These are phyloP conservation scores for Carpatolechia fugitivella DNA, from an alignment of 2,888 invertebrate species.

Conservation along the genomic window DNA sequence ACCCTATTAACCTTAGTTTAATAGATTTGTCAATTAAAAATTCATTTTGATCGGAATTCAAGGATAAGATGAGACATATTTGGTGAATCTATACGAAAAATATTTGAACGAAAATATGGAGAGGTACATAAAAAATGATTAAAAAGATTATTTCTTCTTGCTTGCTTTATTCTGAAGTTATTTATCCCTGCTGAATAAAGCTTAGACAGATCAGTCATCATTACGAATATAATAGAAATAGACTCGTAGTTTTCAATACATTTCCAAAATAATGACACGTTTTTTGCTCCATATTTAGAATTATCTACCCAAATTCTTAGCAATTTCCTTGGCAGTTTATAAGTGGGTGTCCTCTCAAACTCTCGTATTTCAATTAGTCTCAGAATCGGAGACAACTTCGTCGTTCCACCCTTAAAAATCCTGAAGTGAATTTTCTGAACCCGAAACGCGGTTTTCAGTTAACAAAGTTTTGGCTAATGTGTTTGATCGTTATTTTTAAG, in stretches of 20 bases:
- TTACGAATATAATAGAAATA: no score
- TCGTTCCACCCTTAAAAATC: background rate
- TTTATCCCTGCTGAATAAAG: no score
- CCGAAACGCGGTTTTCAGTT: no score
- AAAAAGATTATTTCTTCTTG: no score
- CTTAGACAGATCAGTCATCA: no score
- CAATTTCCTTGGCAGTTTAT: background rate
- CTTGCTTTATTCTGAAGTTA: no score
- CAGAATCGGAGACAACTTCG: constrained; percentile 18
- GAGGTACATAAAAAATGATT: no score
- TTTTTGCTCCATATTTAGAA: no score
- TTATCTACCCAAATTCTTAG: background rate
- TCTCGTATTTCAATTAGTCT: constrained; percentile 45
- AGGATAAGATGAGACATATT: background rate
- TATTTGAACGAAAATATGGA: background rate
- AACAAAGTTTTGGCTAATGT: no score
- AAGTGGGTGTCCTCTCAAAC: constrained; percentile 18
- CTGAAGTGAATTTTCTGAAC: background rate
- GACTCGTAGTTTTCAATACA: no score
- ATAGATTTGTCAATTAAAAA: background rate
- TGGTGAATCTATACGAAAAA: background rate
- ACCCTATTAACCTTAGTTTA: background rate
- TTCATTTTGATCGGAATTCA: background rate
- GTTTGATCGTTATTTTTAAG: no score
- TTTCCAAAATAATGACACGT: no score